Evolutionary conservation across 1,140 invertebrate genomes (phyloP), one percentile per base, ranked within the genome.

Genomic region (Wasmannia auropunctata): DNA sequence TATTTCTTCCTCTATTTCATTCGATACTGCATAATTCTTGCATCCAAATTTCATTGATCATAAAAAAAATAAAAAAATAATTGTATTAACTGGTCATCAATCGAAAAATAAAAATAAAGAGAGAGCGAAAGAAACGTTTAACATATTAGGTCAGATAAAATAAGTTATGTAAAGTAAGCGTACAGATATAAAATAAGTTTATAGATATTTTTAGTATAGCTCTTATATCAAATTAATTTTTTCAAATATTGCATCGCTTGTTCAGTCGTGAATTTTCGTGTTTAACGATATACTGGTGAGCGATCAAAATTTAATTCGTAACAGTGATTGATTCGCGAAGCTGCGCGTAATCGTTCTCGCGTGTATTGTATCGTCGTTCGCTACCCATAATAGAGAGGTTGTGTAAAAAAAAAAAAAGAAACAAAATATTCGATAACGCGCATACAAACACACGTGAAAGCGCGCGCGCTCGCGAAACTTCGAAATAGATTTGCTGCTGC

Each of bases 401-500:
- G 14, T 37, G 10, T 3, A 22, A 34, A 1, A 58, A 58, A 34
- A 79, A 76, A 40, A 40, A 37, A 40, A 14, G 14, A n/a, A 51
- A 49, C 72, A 65, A 58, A 72, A 37, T 77, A 72, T 58, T 83
- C 37, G 43, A 79, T 54, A 31, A 25, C 5, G 14, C 19, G 2
- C 14, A n/a, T 62, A 37, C 31, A 28, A 8, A 28, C 34, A 54
- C 43, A 14, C 16, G 3, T 4, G 49, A 25, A 8, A 6, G 8
- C 31, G 11, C 28, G 16, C 31, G 34, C 60, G n/a, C 8, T n/a
- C 19, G 46, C 43, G n/a, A 65, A 54, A 72, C 51, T 83, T 46
- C 37, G 79, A 83, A 83, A 83, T 83, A 83, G 79, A 83, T 83
- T 83, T 83, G 67, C 79, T 74, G 28, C 49, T 72, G 51, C 67